Evolutionary conservation across 2,797 vertebrate genomes (phyloP).

Genomic region (Aphelocoma californica): DNA sequence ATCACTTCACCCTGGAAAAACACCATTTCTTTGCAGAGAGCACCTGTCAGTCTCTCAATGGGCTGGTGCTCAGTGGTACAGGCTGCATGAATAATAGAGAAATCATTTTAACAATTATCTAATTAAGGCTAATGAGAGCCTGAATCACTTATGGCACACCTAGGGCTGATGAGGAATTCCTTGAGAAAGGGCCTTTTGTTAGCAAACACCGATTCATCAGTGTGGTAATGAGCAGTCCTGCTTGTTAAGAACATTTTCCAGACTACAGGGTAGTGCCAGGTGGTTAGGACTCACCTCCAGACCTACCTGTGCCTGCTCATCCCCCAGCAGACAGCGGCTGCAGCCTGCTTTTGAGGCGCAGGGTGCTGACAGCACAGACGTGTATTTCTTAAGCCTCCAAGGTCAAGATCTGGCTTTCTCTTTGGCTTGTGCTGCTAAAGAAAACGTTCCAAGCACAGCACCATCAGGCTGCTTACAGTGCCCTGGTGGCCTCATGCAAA

Average conservation of each 20-base stretch:
- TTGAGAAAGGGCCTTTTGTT: constrained; percentile 15
- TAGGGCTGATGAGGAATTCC: not conserved
- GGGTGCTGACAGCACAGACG: not conserved
- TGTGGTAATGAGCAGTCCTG: not conserved
- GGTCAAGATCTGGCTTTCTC: not conserved
- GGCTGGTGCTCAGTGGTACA: not conserved
- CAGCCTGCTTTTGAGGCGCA: not conserved
- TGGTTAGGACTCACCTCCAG: not conserved
- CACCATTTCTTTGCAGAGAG: not conserved
- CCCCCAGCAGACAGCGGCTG: not conserved
- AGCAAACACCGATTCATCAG: constrained; percentile 19
- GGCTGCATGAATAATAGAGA: not conserved
- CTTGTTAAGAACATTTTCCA: not conserved
- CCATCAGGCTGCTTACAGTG: not conserved
- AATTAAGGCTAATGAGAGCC: constrained; percentile 23
- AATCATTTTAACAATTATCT: constrained; percentile 34
- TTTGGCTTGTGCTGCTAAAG: not conserved
- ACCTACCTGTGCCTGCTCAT: not conserved
- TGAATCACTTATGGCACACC: constrained; percentile 3
- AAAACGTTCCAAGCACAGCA: fast-evolving
- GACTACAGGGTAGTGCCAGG: not conserved
- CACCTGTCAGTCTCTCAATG: not conserved
- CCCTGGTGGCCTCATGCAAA: not conserved
- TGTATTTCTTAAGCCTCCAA: not conserved
- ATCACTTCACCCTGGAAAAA: not conserved